Evolutionary conservation across 2,888 invertebrate species (phyloP).

Genomic region (Tridacna gigas): DNA sequence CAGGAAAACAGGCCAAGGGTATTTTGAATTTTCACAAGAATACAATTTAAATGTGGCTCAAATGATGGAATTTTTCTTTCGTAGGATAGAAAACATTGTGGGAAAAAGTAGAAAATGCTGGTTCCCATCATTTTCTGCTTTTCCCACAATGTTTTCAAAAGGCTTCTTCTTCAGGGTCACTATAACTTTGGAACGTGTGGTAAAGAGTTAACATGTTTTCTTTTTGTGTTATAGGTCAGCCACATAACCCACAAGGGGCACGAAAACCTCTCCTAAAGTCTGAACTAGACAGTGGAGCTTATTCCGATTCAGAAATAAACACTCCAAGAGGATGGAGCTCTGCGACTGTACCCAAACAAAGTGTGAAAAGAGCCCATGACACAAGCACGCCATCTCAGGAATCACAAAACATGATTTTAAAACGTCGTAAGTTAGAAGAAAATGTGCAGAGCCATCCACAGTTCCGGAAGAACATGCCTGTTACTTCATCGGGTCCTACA

Average conservation of each 20-base stretch:
- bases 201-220: not conserved
- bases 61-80: too few species aligned
- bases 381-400: not conserved
- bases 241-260: not conserved
- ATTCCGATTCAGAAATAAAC: conserved; percentile 14
- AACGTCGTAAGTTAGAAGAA: conserved; percentile 9
- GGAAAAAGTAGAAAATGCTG: not conserved
- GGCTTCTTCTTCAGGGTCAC: not conserved
- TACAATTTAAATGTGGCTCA: too few species aligned
- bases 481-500: not conserved
- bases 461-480: conserved; percentile 6
- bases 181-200: not conserved
- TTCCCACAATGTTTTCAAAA: not conserved
- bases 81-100: not conserved
- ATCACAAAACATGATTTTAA: not conserved
- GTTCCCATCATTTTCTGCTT: not conserved
- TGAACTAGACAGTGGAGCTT: conserved; percentile 9
- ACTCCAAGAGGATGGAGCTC: not conserved
- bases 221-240: conserved; percentile 9
- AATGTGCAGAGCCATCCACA: conserved; percentile 1
- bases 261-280: not conserved
- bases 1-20: too few species aligned
- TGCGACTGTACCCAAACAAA: not conserved
- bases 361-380: conserved; percentile 1
- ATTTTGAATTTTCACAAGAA: too few species aligned